A percentile compares a stretch with the other conserved stretches of the same genome.
These are phyloP conservation scores for Pristis pectinata DNA, from an alignment of 2,797 vertebrate species.

Conservation along the genomic window DNA sequence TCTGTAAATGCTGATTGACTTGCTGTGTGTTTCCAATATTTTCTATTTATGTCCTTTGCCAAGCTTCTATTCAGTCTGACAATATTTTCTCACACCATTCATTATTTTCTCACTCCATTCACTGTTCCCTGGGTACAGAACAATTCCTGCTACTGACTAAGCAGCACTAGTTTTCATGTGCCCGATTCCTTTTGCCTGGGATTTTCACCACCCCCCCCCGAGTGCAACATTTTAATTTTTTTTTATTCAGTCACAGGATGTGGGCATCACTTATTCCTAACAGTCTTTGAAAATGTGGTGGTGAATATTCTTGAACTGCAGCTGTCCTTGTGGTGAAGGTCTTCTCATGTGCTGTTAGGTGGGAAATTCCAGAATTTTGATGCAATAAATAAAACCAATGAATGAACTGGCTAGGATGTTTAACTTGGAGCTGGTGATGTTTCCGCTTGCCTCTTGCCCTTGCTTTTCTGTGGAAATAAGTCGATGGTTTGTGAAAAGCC, in stretches of 20 bases:
- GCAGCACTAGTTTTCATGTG: neutral
- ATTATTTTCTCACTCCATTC: neutral
- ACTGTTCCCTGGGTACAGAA: neutral
- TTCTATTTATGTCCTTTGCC: neutral
- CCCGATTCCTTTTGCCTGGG: neutral
- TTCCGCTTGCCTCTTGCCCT: neutral
- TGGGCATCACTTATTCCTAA: neutral
- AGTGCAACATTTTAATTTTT: neutral
- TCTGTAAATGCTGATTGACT: neutral
- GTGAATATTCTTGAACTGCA: neutral
- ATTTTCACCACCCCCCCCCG: no score
- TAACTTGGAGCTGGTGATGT: neutral
- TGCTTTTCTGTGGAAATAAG: neutral
- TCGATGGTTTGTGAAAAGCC: neutral
- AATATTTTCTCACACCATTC: no score
- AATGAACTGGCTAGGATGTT: neutral
- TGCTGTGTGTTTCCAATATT: neutral
- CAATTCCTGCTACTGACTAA: neutral
- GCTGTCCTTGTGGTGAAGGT: neutral
- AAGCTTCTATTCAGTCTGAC: neutral
- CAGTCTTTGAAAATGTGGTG: neutral
- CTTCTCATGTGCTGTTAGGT: neutral
- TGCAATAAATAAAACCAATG: neutral
- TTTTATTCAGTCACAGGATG: neutral
- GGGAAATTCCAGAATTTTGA: neutral